These are phyloP conservation scores for Morpho achilles DNA, from an alignment of 2,888 invertebrate genomes.

Conservation along the genomic window DNA sequence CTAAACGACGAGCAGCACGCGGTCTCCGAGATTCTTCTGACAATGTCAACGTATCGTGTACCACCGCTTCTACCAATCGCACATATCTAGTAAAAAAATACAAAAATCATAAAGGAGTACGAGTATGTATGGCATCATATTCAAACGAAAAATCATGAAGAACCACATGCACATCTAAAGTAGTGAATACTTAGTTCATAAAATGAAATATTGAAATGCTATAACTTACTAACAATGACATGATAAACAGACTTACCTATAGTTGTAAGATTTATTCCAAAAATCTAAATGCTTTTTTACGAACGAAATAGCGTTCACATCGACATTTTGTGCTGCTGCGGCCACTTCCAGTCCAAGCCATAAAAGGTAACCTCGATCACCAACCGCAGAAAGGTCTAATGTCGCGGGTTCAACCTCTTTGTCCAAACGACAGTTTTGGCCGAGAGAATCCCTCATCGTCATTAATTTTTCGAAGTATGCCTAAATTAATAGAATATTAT, in stretches of 20 bases:
- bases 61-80: constrained; percentile 91
- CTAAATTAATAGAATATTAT: constrained; percentile 49
- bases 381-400: constrained; percentile 84
- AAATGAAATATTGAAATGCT: too few species aligned
- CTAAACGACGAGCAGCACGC: constrained; percentile 75
- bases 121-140: too few species aligned
- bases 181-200: too few species aligned
- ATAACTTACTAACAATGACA: not conserved
- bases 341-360: constrained; percentile 87
- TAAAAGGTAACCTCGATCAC: constrained; percentile 88
- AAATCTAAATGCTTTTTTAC: constrained; percentile 86
- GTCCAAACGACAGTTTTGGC: constrained; percentile 68
- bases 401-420: constrained; percentile 85
- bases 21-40: constrained; percentile 66
- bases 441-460: constrained; percentile 83
- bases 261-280: constrained; percentile 88
- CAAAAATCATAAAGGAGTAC: not conserved
- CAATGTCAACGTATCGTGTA: constrained; percentile 92
- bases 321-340: constrained; percentile 82
- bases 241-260: constrained; percentile 66
- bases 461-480: constrained; percentile 87
- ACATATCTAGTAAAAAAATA: constrained; percentile 82
- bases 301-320: constrained; percentile 86
- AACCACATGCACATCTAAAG: too few species aligned
- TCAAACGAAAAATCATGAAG: too few species aligned